These are phyloP conservation scores for Abramis brama DNA, from an alignment of 2,113 vertebrate species.

Conservation along the genomic window DNA sequence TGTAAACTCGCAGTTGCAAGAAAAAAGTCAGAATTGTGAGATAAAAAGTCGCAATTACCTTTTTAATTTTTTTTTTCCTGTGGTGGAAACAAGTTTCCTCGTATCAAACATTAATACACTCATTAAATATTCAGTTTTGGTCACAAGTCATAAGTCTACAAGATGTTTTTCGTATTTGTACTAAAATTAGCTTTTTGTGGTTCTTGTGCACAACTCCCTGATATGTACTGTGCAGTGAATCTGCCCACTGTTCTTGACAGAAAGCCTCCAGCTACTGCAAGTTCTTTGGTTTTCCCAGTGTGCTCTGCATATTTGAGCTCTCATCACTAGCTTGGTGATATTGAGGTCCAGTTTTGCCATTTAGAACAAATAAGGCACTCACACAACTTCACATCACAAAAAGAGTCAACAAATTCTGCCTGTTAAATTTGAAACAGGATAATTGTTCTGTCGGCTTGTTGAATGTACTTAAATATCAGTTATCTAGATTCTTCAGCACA, in stretches of 20 bases:
- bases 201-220: neutral
- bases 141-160: neutral
- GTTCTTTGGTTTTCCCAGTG: neutral
- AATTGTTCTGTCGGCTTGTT: neutral
- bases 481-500: neutral
- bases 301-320: neutral
- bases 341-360: slow-evolving; percentile 6
- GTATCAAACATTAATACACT: neutral
- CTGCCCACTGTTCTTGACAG: neutral
- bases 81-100: too few relatives aligned
- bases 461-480: neutral
- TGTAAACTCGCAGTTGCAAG: too few relatives aligned
- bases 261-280: slow-evolving; percentile 2
- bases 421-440: neutral
- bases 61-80: too few relatives aligned
- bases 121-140: neutral
- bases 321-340: neutral
- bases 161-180: neutral
- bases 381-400: neutral
- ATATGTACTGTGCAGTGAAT: neutral
- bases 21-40: too few relatives aligned
- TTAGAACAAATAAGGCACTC: neutral
- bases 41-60: too few relatives aligned
- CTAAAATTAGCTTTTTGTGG: neutral
- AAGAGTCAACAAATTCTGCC: neutral